Percentiles rank a stretch among this genome's conserved stretches.
Conservation (phyloP, 2,888 invertebrate species). For the Mayetiola destructor region DNA sequence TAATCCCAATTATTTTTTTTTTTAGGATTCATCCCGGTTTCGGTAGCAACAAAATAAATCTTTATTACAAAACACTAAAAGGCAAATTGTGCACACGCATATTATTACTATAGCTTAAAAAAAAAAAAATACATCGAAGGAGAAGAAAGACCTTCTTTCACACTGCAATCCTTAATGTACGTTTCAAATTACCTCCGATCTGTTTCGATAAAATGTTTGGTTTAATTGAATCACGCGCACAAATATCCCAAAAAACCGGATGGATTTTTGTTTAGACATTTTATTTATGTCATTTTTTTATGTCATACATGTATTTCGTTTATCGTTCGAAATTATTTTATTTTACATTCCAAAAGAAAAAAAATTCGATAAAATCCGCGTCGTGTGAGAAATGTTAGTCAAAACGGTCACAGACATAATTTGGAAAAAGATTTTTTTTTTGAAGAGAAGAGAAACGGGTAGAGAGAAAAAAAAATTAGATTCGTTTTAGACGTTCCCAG, state of each 20-base stretch:
- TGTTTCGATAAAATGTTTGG: background rate
- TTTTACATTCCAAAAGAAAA: no score
- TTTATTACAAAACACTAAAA: background rate
- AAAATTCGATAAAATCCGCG: constrained; percentile 8
- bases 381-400: background rate
- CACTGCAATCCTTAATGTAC: background rate
- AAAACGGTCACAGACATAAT: constrained; percentile 8
- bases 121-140: background rate
- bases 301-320: no score
- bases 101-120: background rate
- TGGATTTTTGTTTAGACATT: no score
- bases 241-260: background rate
- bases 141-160: background rate
- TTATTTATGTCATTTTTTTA: no score
- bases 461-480: constrained; percentile 28
- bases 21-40: no score
- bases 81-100: background rate
- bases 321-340: no score
- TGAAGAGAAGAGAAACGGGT: background rate
- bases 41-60: no score
- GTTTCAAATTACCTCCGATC: constrained; percentile 14
- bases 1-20: no score
- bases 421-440: background rate
- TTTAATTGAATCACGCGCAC: background rate
- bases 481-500: constrained; percentile 35